These are phyloP conservation scores for Xiphorhynchus erythropygius DNA, from an alignment of 2,797 vertebrate species.

Conservation along the genomic window DNA sequence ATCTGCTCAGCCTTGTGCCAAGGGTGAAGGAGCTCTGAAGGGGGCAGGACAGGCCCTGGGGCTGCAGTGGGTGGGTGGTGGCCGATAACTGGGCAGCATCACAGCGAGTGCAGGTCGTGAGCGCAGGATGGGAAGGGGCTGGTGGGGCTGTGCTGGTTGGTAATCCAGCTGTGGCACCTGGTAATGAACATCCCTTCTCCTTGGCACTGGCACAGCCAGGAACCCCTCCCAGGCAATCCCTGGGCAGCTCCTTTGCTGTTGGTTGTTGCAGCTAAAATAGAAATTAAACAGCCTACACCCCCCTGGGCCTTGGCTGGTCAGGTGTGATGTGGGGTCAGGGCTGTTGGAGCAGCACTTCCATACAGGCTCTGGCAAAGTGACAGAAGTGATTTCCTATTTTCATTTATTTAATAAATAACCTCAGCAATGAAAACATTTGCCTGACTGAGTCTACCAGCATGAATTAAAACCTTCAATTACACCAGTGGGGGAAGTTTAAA, in stretches of 20 bases:
- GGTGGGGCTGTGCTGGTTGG: background rate
- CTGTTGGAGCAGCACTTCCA: background rate
- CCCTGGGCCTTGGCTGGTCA: background rate
- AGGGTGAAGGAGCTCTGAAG: background rate
- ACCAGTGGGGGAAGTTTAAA: constrained; percentile 22
- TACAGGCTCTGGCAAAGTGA: background rate
- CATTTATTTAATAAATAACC: constrained; percentile 18
- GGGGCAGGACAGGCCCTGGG: background rate
- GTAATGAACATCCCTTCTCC: background rate
- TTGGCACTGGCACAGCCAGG: background rate
- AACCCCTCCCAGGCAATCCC: background rate
- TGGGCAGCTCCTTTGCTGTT: rapidly evolving
- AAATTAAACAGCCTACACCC: rapidly evolving
- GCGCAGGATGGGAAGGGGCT: rapidly evolving
- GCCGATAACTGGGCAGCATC: background rate
- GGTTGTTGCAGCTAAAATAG: too few species aligned
- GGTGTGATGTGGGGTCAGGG: background rate
- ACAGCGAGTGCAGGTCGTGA: rapidly evolving
- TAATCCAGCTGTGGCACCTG: background rate
- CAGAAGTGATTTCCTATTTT: background rate
- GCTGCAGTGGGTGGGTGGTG: background rate
- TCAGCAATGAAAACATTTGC: background rate
- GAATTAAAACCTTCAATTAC: constrained; percentile 52
- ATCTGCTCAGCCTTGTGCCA: background rate
- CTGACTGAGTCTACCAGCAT: background rate